Evolutionary conservation across 2,113 vertebrate species (phyloP), one percentile per base, ranked within the genome.

Genomic region (Microtus oregoni): DNA sequence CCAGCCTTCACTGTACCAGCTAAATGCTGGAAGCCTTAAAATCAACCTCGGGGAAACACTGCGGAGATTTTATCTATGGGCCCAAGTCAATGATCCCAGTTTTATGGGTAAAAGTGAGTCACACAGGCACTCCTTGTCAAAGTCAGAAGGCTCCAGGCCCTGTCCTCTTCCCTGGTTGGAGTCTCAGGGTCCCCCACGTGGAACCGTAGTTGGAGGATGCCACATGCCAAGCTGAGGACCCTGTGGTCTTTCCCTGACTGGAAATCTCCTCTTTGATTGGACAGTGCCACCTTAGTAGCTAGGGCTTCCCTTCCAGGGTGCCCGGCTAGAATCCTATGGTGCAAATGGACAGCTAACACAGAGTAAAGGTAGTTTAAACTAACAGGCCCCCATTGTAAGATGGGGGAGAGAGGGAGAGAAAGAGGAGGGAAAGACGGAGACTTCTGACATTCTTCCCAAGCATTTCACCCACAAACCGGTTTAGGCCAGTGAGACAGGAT

Each of bases 401-500:
- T 7, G 20, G 2, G 2, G 9, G 38, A 35, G 52, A 55, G 9
- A n/a, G 3, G 26, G n/a, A 20, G 52, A 24, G 52, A 17, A 35
- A n/a, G 85, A 26, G 35, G 63, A 44, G 19, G 15, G 73, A n/a
- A 41, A 5, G 58, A 19, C 47, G 82, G 32, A 67, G 26, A 28
- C 5, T 8, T 67, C 96, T 98, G 97, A 98, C 97, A 38, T 78
- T 10, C 10, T 1, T 95, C 98, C 98, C 97, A 92, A 97, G 95
- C 97, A 85, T 94, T 97, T 97, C 97, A 89, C 96, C 97, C 97
- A 82, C 58, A 72, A 97, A 98, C 98, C 96, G 97, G 98, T 98
- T 98, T 75, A 96, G 97, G 97, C 98, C 95, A 94, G 98, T 94
- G 98, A 98, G 98, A 98, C 97, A 92, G 97, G 98, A 98, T 97